Evolutionary conservation across 2,797 vertebrate species (phyloP), one percentile per base, ranked within the genome.

Genomic region (Selene dorsalis): DNA sequence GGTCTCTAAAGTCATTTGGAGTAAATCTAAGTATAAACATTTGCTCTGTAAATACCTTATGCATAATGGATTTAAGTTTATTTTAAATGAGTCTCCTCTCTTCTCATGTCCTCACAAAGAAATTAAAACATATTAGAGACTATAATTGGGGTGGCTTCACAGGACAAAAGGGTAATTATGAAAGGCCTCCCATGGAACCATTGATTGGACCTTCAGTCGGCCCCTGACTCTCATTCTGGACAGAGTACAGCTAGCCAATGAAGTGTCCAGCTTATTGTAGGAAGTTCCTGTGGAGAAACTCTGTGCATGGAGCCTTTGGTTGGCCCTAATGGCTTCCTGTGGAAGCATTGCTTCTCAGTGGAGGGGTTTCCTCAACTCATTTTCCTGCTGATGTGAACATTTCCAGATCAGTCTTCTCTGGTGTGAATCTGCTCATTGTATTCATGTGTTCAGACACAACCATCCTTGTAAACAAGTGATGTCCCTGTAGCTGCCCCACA

Each of bases 361-460:
- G 87, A 92, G 87, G 89, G 87, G 77, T 92, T 93, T 93, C 92
- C 93, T 91, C 79, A 80, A 79, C 73, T 68, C 58, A 45, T 86
- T 92, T 93, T 94, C 92, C 91, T 76, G 90, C 93, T 93, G 91
- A 91, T 89, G 87, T 85, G 84, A 91, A 92, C 75, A 77, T 93
- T 94, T 94, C 90, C 89, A 90, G 52, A 83, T 77, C 67, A 59
- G 17, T 59, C 71, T 79, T 74, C 73, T 74, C 59, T 85, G 20
- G 11, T 85, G 87, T 77, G 79, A 91, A 83, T 85, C 71, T 39
- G 18, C 79, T 85, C 77, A 53, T 84, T 59, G 77, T 80, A 68
- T 80, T 67, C 65, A 57, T 64, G 75, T 80, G 76, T 73, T 68
- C 77, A 55, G 81, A 81, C 79, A 74, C 75, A 38, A 68, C 47